phyloP scores from a whole-genome alignment of 2,888 invertebrate species.

The Aphrophora alni region DNA sequence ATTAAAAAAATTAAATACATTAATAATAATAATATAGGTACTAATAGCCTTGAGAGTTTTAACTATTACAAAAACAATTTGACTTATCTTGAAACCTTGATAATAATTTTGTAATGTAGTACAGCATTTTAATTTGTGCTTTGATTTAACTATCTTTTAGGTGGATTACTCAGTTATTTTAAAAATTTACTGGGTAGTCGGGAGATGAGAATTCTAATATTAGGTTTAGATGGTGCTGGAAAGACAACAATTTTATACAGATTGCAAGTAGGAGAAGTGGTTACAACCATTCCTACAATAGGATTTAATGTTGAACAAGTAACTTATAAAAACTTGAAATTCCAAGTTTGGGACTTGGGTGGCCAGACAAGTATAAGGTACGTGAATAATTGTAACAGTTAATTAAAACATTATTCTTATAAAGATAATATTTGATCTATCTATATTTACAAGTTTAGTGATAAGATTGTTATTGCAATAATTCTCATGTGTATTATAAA shows the following conservation, averaged over 20 bases:
- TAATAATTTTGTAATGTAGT: too few relatives aligned
- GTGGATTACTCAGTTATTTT: conserved; percentile 96
- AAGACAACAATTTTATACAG: conserved; percentile 94
- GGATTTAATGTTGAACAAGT: conserved; percentile 99
- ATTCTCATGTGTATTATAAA: too few relatives aligned
- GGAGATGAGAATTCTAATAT: conserved; percentile 97
- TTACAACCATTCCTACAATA: conserved; percentile 98
- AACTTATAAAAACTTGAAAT: conserved; percentile 98
- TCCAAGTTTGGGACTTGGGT: conserved; percentile 99
- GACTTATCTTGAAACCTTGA: too few relatives aligned
- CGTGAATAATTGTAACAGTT: conserved; percentile 45
- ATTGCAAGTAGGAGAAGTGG: conserved; percentile 97
- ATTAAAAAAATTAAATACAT: too few relatives aligned
- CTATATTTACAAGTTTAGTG: too few relatives aligned
- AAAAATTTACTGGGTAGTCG: conserved; percentile 93
- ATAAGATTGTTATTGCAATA: too few relatives aligned
- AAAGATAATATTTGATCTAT: too few relatives aligned
- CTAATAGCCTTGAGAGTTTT: too few relatives aligned
- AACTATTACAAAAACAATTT: too few relatives aligned
- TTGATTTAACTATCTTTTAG: conserved; percentile 62
- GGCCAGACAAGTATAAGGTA: conserved; percentile 99
- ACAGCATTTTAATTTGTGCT: not conserved
- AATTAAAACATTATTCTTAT: too few relatives aligned
- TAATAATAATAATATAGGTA: too few relatives aligned
- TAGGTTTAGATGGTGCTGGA: conserved; percentile 98